Evolutionary conservation across 2,113 vertebrate genomes (phyloP).

Genomic region (Zosterops japonicus): DNA sequence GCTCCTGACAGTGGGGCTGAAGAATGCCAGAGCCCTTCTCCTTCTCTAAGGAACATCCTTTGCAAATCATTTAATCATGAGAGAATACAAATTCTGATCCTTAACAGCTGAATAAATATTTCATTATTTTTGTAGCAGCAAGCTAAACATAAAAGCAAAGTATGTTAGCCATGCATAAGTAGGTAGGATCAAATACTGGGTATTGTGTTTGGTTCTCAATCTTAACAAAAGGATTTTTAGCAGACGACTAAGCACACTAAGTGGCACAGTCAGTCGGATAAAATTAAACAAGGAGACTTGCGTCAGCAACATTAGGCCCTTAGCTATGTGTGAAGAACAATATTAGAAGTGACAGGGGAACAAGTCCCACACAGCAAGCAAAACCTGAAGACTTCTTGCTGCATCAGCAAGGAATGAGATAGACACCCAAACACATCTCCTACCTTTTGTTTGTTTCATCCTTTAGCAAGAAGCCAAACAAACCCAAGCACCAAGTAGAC

Average conservation of each 20-base stretch:
- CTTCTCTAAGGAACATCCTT: background rate
- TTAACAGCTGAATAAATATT: slow-evolving; percentile 47
- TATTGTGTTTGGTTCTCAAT: background rate
- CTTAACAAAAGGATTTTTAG: slow-evolving; percentile 49
- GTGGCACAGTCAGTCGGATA: background rate
- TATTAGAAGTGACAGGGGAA: background rate
- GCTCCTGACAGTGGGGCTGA: background rate
- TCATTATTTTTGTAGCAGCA: background rate
- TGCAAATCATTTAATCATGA: background rate
- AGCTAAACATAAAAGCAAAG: slow-evolving; percentile 27
- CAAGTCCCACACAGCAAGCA: background rate
- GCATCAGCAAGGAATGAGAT: background rate
- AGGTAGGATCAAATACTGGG: background rate
- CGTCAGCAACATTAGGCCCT: background rate
- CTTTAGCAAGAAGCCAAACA: background rate
- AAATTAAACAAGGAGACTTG: slow-evolving; percentile 25
- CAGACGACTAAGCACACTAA: slow-evolving; percentile 38
- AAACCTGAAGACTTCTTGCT: background rate
- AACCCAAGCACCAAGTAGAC: background rate
- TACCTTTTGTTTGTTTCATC: background rate
- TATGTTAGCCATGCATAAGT: slow-evolving; percentile 2
- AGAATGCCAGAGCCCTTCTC: background rate
- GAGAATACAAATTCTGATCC: background rate
- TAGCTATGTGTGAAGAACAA: background rate
- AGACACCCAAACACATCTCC: background rate